Base-by-base conservation (phyloP, 2,888 invertebrate species). In the Lepas anatifera region DNA sequence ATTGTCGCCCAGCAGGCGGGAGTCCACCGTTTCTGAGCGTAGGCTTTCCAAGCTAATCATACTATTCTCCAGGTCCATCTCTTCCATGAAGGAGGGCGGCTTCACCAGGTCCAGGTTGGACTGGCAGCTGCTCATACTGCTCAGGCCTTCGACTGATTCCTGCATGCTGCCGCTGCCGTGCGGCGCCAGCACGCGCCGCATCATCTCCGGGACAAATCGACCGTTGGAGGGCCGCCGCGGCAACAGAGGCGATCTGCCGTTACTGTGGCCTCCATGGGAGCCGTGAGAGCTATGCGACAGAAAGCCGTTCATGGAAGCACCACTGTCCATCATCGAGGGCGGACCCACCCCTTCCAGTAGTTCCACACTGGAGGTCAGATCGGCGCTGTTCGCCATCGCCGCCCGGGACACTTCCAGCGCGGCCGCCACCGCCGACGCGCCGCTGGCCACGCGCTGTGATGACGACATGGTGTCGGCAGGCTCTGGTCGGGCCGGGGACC, bases 41-140 rank as follows among this genome's bases (percentile, higher is more conserved):
- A 92, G 87, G 77, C 92, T 92, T 0, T 89, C 88, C 0, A 92
- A 89, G 70, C 92, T 92, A 22, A 89, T 82, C 87, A 92, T 89
- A 74, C 92, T 92, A 73, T 87, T 86, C 74, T 89, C 89, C 85
- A 89, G 85, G 67, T 93, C 92, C 2, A 85, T 76, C 74, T 77
- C 76, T 71, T 89, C 89, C 87, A 92, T 87, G 73, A 88, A 85
- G 0, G 91, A 90, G 0, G 93, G 92, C 4, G 92, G 92, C 77
- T 90, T 90, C 4, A 92, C 86, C 73, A 88, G 88, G 43, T 93
- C 92, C 41, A 92, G 80, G 77, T 90, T 89, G 10, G 85, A 85
- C 63, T 83, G 80, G 52, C 82, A 82, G 73, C 81, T 82, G 1
- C 81, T 41, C 80, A 77, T 0, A 83, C 74, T 74, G 52, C 71